Conservation (phyloP, 2,888 invertebrate species). For the Ceraclea dissimilis region DNA sequence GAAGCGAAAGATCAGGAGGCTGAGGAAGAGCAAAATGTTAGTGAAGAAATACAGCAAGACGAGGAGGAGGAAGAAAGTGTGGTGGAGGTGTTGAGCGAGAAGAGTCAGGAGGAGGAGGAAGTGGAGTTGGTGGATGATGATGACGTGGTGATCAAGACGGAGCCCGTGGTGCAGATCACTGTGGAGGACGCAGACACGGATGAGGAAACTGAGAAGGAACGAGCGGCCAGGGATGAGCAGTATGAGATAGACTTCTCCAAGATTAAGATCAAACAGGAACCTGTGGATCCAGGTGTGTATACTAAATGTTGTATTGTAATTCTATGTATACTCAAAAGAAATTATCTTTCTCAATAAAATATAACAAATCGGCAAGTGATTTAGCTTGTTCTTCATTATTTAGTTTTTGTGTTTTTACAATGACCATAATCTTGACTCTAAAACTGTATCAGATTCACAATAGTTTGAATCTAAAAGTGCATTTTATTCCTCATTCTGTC, state of each 20-base stretch:
- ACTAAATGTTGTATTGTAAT: not conserved
- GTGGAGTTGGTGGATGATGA: constrained; percentile 49
- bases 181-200: constrained; percentile 60
- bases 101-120: constrained; percentile 29
- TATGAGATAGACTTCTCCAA: constrained; percentile 36
- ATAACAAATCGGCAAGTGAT: no score
- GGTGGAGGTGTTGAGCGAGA: constrained; percentile 37
- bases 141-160: constrained; percentile 62
- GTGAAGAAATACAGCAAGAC: constrained; percentile 33
- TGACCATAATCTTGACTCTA: no score
- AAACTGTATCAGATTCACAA: no score
- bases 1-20: constrained; percentile 26
- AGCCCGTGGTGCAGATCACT: constrained; percentile 56
- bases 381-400: no score
- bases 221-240: constrained; percentile 35
- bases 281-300: constrained; percentile 52
- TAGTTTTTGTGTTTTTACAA: no score
- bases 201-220: constrained; percentile 39
- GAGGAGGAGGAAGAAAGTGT: constrained; percentile 39
- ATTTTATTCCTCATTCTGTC: no score
- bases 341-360: not conserved
- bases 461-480: no score
- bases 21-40: constrained; percentile 38
- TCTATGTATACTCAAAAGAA: not conserved
- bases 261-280: constrained; percentile 65